Conservation (phyloP, 2,888 invertebrate species). For the Leptinotarsa juncta region DNA sequence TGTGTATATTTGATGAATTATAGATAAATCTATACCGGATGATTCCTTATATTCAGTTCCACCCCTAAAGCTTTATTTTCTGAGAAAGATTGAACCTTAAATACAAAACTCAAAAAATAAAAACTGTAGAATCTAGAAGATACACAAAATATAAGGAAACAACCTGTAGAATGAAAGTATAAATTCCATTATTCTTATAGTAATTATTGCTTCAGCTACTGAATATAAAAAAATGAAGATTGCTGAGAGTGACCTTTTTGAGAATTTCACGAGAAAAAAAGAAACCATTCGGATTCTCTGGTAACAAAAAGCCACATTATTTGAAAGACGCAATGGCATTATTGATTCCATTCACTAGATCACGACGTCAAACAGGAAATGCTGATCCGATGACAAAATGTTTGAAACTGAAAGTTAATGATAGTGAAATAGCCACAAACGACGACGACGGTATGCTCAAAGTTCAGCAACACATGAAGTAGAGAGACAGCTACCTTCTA, state of each 20-base stretch:
- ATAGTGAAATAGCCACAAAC: conserved; percentile 20
- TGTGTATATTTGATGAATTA: conserved; percentile 25
- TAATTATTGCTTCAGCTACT: conserved; percentile 28
- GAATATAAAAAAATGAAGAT: conserved; percentile 36
- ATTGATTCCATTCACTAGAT: conserved; percentile 31
- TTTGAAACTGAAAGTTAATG: conserved; percentile 18
- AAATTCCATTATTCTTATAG: conserved; percentile 15
- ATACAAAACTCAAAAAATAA: conserved; percentile 20
- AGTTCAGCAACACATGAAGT: conserved; percentile 23
- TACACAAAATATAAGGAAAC: conserved; percentile 25
- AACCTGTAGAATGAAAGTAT: conserved; percentile 19
- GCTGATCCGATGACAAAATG: conserved; percentile 28
- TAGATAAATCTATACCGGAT: conserved; percentile 24
- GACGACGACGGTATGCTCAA: conserved; percentile 23
- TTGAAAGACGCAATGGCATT: conserved; percentile 31
- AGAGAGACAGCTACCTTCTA: conserved; percentile 18
- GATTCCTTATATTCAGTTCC: conserved; percentile 23
- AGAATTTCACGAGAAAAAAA: conserved; percentile 30
- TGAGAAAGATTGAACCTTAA: neutral
- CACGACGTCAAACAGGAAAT: conserved; percentile 33
- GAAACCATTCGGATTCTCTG: conserved; percentile 22
- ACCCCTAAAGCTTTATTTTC: neutral
- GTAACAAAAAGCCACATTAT: conserved; percentile 32
- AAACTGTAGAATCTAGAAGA: conserved; percentile 9
- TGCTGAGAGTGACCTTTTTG: conserved; percentile 29